phyloP scores from a whole-genome alignment of 1,140 invertebrate species.

The Patella vulgata region DNA sequence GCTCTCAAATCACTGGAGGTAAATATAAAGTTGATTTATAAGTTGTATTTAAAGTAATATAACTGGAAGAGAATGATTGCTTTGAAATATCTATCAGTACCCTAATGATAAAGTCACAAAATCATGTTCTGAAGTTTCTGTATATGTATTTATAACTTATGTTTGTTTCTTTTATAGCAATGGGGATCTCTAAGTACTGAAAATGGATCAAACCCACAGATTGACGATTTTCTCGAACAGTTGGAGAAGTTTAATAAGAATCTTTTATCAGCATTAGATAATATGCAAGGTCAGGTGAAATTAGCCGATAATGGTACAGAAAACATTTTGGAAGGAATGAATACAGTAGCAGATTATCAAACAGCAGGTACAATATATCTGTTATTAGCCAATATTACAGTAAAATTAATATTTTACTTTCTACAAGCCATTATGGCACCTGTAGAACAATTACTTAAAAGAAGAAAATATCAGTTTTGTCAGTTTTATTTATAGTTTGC shows the following conservation, averaged over 20 bases:
- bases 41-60: not conserved
- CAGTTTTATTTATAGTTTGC: no score
- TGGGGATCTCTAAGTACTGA: constrained; percentile 53
- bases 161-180: constrained; percentile 30
- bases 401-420: no score
- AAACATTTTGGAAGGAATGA: constrained; percentile 54
- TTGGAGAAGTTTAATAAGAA: constrained; percentile 63
- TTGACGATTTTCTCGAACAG: constrained; percentile 65
- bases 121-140: no score
- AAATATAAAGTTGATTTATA: constrained; percentile 3
- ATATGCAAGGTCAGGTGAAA: constrained; percentile 65
- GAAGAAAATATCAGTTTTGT: no score
- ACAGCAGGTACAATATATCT: constrained; percentile 52
- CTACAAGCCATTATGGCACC: no score
- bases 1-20: constrained; percentile 68
- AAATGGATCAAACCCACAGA: constrained; percentile 46
- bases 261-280: constrained; percentile 57
- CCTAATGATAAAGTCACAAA: not conserved
- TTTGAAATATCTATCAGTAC: no score
- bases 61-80: no score
- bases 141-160: not conserved
- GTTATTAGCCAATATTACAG: no score
- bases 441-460: no score
- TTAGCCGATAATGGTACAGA: constrained; percentile 61
- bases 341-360: constrained; percentile 63